Conservation (phyloP, 2,797 vertebrate genomes). For the Halcyon chelicuti region DNA sequence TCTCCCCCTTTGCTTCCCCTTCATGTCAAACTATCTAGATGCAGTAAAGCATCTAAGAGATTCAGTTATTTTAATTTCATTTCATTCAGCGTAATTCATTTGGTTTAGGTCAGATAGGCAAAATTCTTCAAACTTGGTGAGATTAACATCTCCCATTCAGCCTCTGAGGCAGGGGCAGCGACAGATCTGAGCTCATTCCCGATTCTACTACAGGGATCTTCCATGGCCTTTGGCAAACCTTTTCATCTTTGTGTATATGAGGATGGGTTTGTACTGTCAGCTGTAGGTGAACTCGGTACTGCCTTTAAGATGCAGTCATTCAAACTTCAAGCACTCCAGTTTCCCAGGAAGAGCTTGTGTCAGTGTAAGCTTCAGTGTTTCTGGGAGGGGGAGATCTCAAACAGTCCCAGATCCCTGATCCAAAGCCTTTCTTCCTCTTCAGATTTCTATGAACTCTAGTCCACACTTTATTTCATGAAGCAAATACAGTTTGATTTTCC, state of each 20-base stretch:
- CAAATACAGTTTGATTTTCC: background rate
- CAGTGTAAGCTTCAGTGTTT: background rate
- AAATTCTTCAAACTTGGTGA: background rate
- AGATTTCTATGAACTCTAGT: rapidly evolving
- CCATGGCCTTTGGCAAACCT: background rate
- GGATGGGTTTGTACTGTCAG: background rate
- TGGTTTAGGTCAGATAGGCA: background rate
- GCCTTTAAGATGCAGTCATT: background rate
- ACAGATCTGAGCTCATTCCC: background rate
- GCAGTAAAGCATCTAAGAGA: background rate
- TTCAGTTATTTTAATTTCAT: background rate
- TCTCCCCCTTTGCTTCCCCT: background rate
- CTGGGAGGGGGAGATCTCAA: background rate
- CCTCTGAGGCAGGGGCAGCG: background rate
- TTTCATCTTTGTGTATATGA: background rate
- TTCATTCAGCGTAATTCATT: background rate
- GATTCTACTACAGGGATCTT: background rate
- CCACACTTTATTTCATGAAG: background rate
- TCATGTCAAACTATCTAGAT: background rate
- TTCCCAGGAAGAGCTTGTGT: background rate
- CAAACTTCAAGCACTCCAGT: background rate
- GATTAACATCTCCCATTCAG: background rate
- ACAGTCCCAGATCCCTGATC: background rate
- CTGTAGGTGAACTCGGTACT: background rate
- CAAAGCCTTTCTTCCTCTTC: background rate